Evolutionary conservation across 2,797 vertebrate genomes (phyloP).

Genomic region (Microchirus variegatus): DNA sequence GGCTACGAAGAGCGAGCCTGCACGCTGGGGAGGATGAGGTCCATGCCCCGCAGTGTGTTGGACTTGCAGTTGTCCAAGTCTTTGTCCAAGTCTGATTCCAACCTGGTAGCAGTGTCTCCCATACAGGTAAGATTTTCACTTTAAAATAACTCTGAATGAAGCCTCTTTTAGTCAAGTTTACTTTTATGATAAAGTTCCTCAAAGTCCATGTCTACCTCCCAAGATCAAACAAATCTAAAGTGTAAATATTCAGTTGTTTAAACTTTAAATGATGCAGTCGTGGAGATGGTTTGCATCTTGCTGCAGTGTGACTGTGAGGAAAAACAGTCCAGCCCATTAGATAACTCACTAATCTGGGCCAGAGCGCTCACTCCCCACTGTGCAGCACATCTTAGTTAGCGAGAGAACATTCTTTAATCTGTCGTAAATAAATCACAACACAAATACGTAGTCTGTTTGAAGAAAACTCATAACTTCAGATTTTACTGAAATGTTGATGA

Average conservation of each 20-base stretch:
- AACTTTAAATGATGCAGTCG: constrained; percentile 25
- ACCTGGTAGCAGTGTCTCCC: constrained; percentile 90
- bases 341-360: constrained; percentile 53
- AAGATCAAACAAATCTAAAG: constrained; percentile 8
- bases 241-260: constrained; percentile 40
- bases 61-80: constrained; percentile 92
- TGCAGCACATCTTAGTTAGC: constrained; percentile 35
- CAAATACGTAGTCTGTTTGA: constrained; percentile 63
- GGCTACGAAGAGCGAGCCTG: constrained; percentile 92
- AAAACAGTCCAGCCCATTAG: constrained; percentile 44
- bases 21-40: constrained; percentile 94
- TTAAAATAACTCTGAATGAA: too few relatives aligned
- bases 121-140: constrained; percentile 66
- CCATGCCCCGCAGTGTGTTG: constrained; percentile 88
- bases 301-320: constrained; percentile 41
- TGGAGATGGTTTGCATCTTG: constrained; percentile 33
- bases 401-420: too few relatives aligned
- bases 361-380: constrained; percentile 39
- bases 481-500: constrained; percentile 39
- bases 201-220: too few relatives aligned
- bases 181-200: too few relatives aligned
- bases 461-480: constrained; percentile 36
- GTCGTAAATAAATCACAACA: constrained; percentile 59
- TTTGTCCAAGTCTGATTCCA: constrained; percentile 95
- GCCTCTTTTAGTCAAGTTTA: too few relatives aligned